A percentile compares a stretch with the other conserved stretches of the same genome.
phyloP scores from a whole-genome alignment of 1,140 invertebrate species.

The Nomia melanderi region DNA sequence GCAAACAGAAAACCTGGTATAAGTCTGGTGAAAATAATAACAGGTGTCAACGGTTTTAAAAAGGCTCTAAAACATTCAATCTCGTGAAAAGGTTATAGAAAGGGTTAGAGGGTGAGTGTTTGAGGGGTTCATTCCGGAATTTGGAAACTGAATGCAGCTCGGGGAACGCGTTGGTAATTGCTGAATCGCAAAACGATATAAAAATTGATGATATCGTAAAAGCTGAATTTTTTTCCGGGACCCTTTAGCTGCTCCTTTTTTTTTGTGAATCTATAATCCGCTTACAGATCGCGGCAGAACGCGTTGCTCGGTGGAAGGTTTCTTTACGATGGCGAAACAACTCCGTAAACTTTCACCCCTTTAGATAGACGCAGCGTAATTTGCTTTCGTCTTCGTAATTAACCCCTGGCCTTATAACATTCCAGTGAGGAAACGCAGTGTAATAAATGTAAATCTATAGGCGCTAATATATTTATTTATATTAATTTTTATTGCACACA shows the following conservation, averaged over 20 bases:
- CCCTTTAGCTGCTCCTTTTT: background rate
- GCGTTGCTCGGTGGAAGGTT: background rate
- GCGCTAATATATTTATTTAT: no score
- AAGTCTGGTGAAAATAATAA: no score
- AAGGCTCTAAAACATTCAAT: constrained; percentile 8
- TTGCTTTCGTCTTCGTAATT: background rate
- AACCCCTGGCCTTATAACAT: no score
- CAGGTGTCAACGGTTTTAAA: background rate
- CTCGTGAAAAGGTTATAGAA: background rate
- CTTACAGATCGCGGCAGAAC: constrained; percentile 1
- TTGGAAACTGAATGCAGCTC: background rate
- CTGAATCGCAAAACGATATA: constrained; percentile 5
- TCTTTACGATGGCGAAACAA: constrained; percentile 4
- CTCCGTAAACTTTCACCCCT: constrained; percentile 11
- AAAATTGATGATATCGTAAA: constrained; percentile 47
- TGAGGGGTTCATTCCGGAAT: constrained; percentile 22
- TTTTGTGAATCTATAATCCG: constrained; percentile 23
- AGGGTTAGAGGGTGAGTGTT: background rate
- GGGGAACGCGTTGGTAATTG: no score
- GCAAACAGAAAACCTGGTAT: no score
- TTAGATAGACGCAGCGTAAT: no score
- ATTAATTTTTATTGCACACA: no score
- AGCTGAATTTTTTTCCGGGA: constrained; percentile 2
- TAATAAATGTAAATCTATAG: no score
- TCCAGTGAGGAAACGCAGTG: no score